phyloP scores from a whole-genome alignment of 2,797 vertebrate species.

The Peromyscus attwateri region DNA sequence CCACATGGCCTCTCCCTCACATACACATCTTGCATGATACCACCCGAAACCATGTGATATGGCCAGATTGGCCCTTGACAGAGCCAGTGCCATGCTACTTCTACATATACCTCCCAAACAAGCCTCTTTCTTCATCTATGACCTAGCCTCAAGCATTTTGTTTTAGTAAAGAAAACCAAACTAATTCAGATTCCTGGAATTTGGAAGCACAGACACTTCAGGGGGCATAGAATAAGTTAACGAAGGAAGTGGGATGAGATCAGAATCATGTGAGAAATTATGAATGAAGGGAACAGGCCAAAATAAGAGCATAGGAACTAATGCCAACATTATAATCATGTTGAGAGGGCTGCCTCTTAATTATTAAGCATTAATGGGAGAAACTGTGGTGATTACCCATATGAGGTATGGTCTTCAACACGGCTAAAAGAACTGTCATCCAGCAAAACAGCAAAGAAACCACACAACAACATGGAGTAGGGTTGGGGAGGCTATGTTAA shows the following conservation, averaged over 20 bases:
- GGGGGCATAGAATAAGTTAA: neutral
- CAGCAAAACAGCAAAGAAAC: neutral
- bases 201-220: neutral
- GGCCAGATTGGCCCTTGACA: neutral
- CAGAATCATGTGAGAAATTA: neutral
- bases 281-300: neutral
- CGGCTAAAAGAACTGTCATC: neutral
- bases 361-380: neutral
- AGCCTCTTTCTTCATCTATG: neutral
- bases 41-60: too few relatives aligned
- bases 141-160: neutral
- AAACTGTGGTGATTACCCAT: neutral
- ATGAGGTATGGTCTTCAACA: neutral
- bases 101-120: neutral
- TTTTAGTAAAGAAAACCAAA: neutral
- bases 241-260: neutral
- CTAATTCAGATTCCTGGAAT: neutral
- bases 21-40: neutral
- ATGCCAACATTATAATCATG: neutral
- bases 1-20: neutral
- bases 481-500: neutral
- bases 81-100: neutral
- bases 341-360: neutral
- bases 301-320: neutral
- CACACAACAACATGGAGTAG: neutral